Evolutionary conservation across 92 coral and sea anemone genomes (phyloP), one percentile per base, ranked within the genome.

Genomic region (Actinernus sp.): DNA sequence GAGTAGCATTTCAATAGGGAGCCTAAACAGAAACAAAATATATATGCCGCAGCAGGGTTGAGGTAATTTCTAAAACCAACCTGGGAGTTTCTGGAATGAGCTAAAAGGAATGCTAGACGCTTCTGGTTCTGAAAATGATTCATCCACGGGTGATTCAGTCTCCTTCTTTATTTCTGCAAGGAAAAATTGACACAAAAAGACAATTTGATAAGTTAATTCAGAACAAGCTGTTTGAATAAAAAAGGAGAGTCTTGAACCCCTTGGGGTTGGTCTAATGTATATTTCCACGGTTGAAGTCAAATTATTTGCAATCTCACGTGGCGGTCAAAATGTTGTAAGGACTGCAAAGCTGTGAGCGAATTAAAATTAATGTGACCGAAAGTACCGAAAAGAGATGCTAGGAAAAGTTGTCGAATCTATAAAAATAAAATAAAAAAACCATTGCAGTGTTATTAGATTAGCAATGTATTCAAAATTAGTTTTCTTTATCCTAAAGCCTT

Each of bases 101-200:
- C 52, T 60, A 53, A 65, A 80, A 37, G 74, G 52, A 31, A 6
- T 64, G 16, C 69, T 53, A 38, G 7, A 68, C 4, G 6, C 59
- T 38, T 55, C 81, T 17, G 64, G 25, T 29, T 90, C 96, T 19
- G 88, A 49, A 67, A 71, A 85, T 10, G 30, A 17, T 26, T 90
- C 96, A 22, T 79, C 82, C 16, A 83, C 65, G 8, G 96, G 89
- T 26, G 89, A 74, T 0, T 76, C 61, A 7, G 58, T 73, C 46
- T 90, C 96, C 55, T 81, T 85, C 67, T 90, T 90, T 37, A 90
- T 90, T 77, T 90, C 96, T 90, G 64, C 31, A 36, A 47, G 69
- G 54, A 43, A 75, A 72, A 43, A 28, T 43, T 52, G 28, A 36
- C 34, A 49, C 48, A 34, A 44, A 12, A 60, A 41, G 63, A 64